Conservation (phyloP, 2,797 vertebrate genomes). For the Crenichthys baileyi region DNA sequence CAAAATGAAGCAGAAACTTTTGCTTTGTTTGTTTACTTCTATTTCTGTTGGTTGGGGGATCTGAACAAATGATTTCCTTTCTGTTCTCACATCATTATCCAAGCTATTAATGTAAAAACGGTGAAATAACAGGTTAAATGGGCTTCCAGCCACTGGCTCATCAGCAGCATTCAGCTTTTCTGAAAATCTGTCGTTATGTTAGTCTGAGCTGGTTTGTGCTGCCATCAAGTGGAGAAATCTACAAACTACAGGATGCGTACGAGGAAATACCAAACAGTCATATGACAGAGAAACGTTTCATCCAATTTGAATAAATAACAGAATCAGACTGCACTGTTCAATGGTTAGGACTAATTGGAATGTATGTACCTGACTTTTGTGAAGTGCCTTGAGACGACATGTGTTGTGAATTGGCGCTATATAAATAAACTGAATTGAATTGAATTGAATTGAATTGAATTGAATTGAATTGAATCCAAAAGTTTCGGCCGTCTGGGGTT, state of each 20-base stretch:
- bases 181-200: neutral
- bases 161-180: neutral
- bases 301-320: too few species aligned
- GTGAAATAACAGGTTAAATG: neutral
- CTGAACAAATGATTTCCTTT: neutral
- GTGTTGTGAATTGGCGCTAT: too few species aligned
- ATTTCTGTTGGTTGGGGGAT: too few species aligned
- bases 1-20: neutral
- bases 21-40: neutral
- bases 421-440: too few species aligned
- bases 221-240: conserved; percentile 25
- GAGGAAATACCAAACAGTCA: too few species aligned
- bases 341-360: too few species aligned
- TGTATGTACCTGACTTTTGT: too few species aligned
- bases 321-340: too few species aligned
- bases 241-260: neutral
- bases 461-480: too few species aligned
- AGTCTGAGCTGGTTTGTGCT: conserved; percentile 1
- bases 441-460: too few species aligned
- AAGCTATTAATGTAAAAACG: neutral
- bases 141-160: neutral
- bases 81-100: neutral
- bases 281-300: too few species aligned
- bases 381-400: too few species aligned
- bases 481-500: neutral